phyloP scores from a whole-genome alignment of 2,113 vertebrate genomes.

The Daboia siamensis region DNA sequence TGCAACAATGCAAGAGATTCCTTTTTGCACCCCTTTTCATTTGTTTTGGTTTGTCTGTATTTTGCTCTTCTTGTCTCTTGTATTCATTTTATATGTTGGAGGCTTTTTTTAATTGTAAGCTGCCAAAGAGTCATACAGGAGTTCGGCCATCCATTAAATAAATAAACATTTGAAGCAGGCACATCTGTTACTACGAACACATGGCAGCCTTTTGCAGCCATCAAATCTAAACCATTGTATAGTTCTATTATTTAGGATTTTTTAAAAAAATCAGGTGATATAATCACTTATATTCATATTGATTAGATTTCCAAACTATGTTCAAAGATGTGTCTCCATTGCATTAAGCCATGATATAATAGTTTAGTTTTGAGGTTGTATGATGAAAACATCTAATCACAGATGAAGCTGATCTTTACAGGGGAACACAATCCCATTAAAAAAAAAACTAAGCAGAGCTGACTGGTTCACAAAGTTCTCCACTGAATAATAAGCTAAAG shows the following conservation, averaged over 20 bases:
- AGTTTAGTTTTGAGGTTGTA: neutral
- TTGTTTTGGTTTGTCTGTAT: neutral
- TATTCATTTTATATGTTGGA: neutral
- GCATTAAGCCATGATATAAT: neutral
- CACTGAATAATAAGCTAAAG: neutral
- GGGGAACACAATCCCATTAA: neutral
- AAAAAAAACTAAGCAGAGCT: neutral
- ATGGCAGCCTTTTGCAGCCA: neutral
- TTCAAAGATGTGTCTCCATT: neutral
- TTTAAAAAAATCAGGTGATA: neutral
- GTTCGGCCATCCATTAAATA: neutral
- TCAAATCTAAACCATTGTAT: neutral
- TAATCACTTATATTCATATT: neutral
- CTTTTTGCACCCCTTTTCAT: neutral
- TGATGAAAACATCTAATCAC: neutral
- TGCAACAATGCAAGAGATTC: neutral
- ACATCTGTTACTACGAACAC: neutral
- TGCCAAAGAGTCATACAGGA: neutral
- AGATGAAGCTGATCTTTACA: neutral
- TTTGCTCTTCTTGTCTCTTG: neutral
- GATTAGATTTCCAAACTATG: neutral
- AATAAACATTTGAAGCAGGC: neutral
- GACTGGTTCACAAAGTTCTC: too few relatives aligned
- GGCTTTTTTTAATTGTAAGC: neutral
- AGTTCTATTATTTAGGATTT: neutral